A percentile compares a stretch with the other conserved stretches of the same genome.
Conservation (phyloP, 2,797 vertebrate species). For the Lutjanus campechanus region DNA sequence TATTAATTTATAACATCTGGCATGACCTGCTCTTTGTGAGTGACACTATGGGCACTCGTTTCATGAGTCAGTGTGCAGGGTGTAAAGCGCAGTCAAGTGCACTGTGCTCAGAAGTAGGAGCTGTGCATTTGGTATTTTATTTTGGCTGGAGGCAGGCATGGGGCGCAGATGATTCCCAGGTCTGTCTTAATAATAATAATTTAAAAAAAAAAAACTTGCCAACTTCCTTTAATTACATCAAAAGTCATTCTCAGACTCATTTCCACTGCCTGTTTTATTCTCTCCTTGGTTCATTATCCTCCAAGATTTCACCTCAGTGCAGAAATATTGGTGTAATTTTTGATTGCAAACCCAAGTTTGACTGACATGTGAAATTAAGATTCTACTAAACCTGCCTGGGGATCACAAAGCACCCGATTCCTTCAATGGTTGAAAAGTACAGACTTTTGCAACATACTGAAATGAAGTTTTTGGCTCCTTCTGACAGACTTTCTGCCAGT, state of each 20-base stretch:
- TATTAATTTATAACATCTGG: slow-evolving; percentile 6
- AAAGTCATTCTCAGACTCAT: background rate
- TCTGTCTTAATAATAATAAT: background rate
- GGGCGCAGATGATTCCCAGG: background rate
- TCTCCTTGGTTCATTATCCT: background rate
- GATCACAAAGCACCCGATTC: too few species aligned
- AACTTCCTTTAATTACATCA: background rate
- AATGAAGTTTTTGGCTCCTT: background rate
- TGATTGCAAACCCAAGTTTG: background rate
- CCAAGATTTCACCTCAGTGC: background rate
- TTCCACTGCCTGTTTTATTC: background rate
- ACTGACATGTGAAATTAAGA: background rate
- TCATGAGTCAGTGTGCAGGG: background rate
- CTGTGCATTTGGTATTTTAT: background rate
- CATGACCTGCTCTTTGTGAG: slow-evolving; percentile 19
- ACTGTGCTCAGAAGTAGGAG: background rate
- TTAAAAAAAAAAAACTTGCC: background rate
- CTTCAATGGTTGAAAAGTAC: too few species aligned
- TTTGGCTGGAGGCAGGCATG: background rate
- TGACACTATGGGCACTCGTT: background rate
- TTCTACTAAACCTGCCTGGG: background rate
- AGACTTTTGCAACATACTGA: background rate
- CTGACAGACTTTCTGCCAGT: background rate
- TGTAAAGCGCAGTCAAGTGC: background rate
- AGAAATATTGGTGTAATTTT: background rate